phyloP scores from a whole-genome alignment of 2,888 invertebrate species.

The Drosophila vallismaia region DNA sequence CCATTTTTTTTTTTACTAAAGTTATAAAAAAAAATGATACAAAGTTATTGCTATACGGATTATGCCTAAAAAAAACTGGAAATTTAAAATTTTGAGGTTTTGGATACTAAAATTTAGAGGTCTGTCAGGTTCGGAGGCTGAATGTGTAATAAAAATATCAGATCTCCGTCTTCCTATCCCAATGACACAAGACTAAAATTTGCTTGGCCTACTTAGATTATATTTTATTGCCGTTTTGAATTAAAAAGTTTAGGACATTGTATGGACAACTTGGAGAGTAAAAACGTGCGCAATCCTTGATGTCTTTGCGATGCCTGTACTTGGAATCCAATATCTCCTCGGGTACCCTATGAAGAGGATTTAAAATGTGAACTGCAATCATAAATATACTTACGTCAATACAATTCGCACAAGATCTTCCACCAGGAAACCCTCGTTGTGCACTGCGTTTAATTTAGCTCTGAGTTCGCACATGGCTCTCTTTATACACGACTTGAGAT shows the following conservation, averaged over 20 bases:
- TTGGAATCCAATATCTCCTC: slow-evolving; percentile 51
- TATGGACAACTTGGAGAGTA: slow-evolving; percentile 65
- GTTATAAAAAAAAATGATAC: not conserved
- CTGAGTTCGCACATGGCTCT: slow-evolving; percentile 88
- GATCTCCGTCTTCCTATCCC: not conserved
- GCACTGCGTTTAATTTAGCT: slow-evolving; percentile 84
- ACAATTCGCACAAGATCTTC: slow-evolving; percentile 87
- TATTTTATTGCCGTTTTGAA: slow-evolving; percentile 16
- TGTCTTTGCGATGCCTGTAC: slow-evolving; percentile 41
- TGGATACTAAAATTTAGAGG: slow-evolving; percentile 1
- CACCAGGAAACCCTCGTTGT: slow-evolving; percentile 85
- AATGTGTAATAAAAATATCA: slow-evolving; percentile 7
- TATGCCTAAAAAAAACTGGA: not conserved
- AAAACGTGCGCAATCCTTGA: slow-evolving; percentile 39
- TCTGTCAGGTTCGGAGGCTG: slow-evolving; percentile 8
- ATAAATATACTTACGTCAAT: slow-evolving; percentile 85
- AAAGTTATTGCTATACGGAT: not conserved
- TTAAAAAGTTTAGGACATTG: slow-evolving; percentile 53
- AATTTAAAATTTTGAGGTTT: slow-evolving; percentile 5
- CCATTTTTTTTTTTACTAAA: not conserved
- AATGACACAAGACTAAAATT: slow-evolving; percentile 7
- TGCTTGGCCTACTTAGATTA: slow-evolving; percentile 29
- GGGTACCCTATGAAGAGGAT: slow-evolving; percentile 38
- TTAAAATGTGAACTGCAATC: not conserved
- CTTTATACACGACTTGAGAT: slow-evolving; percentile 85